These are phyloP conservation scores for Nannospalax galili DNA, from an alignment of 2,113 vertebrate species.

Conservation along the genomic window DNA sequence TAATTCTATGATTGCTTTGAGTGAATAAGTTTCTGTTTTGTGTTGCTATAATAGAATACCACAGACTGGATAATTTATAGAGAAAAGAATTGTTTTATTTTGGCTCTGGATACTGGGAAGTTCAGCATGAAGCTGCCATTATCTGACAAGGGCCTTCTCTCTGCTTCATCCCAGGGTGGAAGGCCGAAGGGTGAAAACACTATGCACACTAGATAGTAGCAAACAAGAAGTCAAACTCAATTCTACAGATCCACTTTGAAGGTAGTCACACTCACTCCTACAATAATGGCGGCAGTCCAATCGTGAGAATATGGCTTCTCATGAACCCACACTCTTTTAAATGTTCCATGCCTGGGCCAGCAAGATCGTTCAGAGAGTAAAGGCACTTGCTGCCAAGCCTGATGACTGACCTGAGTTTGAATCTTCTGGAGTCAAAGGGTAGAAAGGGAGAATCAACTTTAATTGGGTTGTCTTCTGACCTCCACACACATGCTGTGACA, in stretches of 20 bases:
- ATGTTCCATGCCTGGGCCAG: too few species aligned
- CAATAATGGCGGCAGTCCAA: background rate
- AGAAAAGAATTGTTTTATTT: background rate
- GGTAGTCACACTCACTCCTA: background rate
- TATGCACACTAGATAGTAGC: background rate
- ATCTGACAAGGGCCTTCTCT: background rate
- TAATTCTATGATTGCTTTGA: slow-evolving; percentile 12
- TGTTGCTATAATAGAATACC: background rate
- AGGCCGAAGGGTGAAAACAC: background rate
- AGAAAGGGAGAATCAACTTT: too few species aligned
- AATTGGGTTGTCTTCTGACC: too few species aligned
- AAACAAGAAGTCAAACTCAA: background rate
- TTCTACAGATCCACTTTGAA: background rate
- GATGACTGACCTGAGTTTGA: too few species aligned
- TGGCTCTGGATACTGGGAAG: background rate
- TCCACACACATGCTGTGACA: too few species aligned
- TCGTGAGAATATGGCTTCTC: too few species aligned
- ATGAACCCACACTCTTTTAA: too few species aligned
- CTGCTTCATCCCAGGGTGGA: too few species aligned
- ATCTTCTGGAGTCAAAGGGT: too few species aligned
- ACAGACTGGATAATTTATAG: background rate
- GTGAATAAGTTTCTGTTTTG: background rate
- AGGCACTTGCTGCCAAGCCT: too few species aligned
- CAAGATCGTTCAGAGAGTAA: too few species aligned
- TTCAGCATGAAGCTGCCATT: background rate